These are phyloP conservation scores for Heliocidaris tuberculata DNA, from an alignment of 35 echinoderm and acorn worm species.

Conservation along the genomic window DNA sequence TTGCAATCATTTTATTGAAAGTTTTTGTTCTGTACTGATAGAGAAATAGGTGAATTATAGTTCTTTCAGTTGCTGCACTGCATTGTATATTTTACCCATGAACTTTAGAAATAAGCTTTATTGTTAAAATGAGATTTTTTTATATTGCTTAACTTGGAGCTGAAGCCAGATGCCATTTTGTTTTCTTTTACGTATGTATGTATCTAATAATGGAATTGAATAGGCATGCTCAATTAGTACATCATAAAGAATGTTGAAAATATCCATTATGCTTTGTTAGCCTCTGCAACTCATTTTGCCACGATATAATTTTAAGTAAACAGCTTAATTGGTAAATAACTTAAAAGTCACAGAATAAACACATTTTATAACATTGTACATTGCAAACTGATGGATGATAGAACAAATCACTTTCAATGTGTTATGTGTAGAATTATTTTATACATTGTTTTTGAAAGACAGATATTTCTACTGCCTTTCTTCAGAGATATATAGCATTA, in stretches of 20 bases:
- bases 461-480: conserved; percentile 6
- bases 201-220: background rate
- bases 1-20: background rate
- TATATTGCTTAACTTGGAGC: background rate
- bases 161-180: background rate
- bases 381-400: background rate
- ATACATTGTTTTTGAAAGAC: background rate
- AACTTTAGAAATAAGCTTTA: background rate
- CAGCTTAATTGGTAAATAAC: background rate
- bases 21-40: background rate
- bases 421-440: background rate
- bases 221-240: too few species aligned
- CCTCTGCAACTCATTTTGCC: background rate
- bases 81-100: background rate
- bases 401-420: background rate
- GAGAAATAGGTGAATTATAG: background rate
- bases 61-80: background rate
- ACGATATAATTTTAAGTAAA: background rate
- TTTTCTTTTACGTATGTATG: background rate
- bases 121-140: background rate
- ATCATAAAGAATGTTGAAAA: background rate
- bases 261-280: background rate
- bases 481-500: background rate
- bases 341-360: background rate
- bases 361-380: background rate